A percentile compares a stretch with the other conserved stretches of the same genome.
These are phyloP conservation scores for Uria lomvia DNA, from an alignment of 2,113 vertebrate species.

Conservation along the genomic window DNA sequence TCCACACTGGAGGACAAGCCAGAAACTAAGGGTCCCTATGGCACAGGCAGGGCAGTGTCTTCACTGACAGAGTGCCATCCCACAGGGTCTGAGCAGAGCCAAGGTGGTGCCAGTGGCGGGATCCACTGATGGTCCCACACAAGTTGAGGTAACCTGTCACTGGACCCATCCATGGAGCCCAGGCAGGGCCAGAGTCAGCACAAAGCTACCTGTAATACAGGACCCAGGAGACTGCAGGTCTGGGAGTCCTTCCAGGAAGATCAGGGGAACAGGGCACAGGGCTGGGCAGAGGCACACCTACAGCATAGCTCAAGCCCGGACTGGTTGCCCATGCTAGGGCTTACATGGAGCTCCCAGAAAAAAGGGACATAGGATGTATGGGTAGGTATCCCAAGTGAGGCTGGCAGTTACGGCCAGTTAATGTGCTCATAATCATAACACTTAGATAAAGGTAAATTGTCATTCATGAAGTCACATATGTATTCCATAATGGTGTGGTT, in stretches of 20 bases:
- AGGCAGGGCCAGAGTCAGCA: not conserved
- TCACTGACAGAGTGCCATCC: not conserved
- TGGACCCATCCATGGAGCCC: not conserved
- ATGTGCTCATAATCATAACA: not conserved
- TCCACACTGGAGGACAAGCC: not conserved
- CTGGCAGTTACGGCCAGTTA: not conserved
- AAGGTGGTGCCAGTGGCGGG: not conserved
- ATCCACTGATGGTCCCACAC: too few relatives aligned
- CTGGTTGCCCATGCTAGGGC: accelerated
- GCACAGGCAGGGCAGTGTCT: not conserved
- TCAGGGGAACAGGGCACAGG: not conserved
- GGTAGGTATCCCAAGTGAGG: not conserved
- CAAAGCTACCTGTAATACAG: not conserved
- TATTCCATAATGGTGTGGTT: not conserved
- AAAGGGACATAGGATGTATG: not conserved
- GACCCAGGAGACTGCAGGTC: not conserved
- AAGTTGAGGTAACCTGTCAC: not conserved
- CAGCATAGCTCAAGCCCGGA: not conserved
- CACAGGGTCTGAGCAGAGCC: not conserved
- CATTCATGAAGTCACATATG: not conserved
- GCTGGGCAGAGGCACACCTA: not conserved
- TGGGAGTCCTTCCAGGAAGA: not conserved
- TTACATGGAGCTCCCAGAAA: not conserved
- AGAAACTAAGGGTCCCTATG: not conserved
- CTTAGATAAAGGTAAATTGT: not conserved